Percentiles rank a stretch among this genome's conserved stretches.
Evolutionary conservation across 2,797 vertebrate species (phyloP).

Genomic region (Tolypeutes matacus): DNA sequence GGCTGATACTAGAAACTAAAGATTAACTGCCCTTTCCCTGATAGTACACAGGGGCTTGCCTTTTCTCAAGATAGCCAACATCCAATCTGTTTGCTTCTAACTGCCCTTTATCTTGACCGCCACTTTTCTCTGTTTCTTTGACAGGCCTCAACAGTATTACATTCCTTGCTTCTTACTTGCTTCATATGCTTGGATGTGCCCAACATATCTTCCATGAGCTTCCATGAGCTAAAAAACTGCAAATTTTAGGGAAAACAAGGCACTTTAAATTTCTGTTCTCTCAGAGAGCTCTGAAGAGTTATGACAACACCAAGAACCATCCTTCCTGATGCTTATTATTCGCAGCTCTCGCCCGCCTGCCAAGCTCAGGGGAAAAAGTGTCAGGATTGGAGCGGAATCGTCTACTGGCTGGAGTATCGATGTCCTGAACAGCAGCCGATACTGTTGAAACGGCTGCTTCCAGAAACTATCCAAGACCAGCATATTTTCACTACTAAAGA

Average conservation of each 20-base stretch:
- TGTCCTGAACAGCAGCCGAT: background rate
- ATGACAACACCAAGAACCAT: background rate
- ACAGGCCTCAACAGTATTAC: background rate
- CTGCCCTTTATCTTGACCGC: constrained; percentile 41
- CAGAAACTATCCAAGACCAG: background rate
- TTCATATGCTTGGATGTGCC: background rate
- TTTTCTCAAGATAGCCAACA: background rate
- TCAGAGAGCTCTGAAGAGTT: background rate
- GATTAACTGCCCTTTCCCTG: background rate
- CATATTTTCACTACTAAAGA: background rate
- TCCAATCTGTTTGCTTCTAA: constrained; percentile 29
- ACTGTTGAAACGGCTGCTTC: background rate
- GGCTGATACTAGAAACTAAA: background rate
- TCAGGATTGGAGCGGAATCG: background rate
- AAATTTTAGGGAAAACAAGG: background rate
- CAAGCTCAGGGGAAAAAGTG: background rate
- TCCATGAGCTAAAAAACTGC: background rate
- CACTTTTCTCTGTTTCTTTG: background rate
- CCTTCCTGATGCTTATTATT: background rate
- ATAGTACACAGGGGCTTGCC: background rate
- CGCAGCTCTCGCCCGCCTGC: background rate
- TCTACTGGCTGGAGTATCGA: background rate
- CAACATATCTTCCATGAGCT: background rate
- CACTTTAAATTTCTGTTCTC: background rate
- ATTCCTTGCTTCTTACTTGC: background rate